A percentile compares a stretch with the other conserved stretches of the same genome.
Evolutionary conservation across 2,888 invertebrate species (phyloP).

Genomic region (Dromius quadrimaculatus): DNA sequence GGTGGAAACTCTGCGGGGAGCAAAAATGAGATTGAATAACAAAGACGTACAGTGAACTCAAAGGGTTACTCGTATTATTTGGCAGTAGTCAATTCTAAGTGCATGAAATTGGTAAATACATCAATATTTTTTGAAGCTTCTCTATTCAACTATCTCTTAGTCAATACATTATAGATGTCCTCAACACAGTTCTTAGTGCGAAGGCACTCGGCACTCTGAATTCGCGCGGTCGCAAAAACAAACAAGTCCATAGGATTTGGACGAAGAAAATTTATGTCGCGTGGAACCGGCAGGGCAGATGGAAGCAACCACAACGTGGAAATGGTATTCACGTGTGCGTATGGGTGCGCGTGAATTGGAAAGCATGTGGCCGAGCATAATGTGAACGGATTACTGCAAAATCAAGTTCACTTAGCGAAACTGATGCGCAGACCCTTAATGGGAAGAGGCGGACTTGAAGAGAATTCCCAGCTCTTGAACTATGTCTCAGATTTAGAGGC

Average conservation of each 20-base stretch:
- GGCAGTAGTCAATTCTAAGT: too few relatives aligned
- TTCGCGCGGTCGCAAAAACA: constrained; percentile 17
- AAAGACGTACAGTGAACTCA: too few relatives aligned
- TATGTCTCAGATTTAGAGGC: too few relatives aligned
- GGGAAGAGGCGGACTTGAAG: constrained; percentile 28
- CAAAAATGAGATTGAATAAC: too few relatives aligned
- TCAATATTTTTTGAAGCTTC: too few relatives aligned
- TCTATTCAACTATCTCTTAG: background rate
- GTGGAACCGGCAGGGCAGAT: background rate
- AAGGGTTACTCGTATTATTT: too few relatives aligned
- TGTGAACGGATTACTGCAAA: constrained; percentile 44
- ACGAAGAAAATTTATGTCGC: constrained; percentile 13
- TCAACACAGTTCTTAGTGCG: constrained; percentile 20
- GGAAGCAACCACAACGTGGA: constrained; percentile 11
- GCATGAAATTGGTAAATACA: too few relatives aligned
- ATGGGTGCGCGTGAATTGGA: constrained; percentile 42
- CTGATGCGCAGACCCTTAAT: constrained; percentile 10
- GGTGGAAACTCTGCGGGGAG: too few relatives aligned
- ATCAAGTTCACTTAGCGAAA: constrained; percentile 49
- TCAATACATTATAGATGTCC: constrained; percentile 21
- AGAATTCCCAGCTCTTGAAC: constrained; percentile 36
- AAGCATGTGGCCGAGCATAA: constrained; percentile 43
- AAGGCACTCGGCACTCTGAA: constrained; percentile 8
- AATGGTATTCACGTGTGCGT: constrained; percentile 24
- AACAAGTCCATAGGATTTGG: constrained; percentile 12